Base-by-base conservation (phyloP, 1,140 invertebrate genomes). In the Orius insidiosus region DNA sequence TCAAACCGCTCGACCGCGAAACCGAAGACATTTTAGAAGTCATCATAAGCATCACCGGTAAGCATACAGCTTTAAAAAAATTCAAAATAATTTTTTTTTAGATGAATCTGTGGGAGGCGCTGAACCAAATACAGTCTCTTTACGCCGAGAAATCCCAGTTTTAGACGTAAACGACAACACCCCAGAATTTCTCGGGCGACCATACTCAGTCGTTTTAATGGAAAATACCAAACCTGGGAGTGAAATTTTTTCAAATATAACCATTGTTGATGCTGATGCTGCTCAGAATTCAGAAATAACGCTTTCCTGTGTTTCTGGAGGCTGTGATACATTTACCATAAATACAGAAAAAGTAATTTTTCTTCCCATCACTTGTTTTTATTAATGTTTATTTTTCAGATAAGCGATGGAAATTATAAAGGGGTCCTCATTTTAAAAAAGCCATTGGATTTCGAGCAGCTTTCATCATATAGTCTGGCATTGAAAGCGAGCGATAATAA, bases 1-100 rank as follows among this genome's bases (percentile, higher is more conserved):
- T 77, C 0, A 72, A 71, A 56, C 59, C 71, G n/a, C 57, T 88
- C n/a, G 83, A 88, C 57, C 62, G 82, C 41, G 84, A 88, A 56
- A 64, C 63, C 2, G 72, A 79, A 54, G 69, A 74, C 36, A 61
- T 72, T 2, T 63, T 85, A 11, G 82, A 86, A 66, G 80, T 84
- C 16, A 83, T 86, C 54, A 82, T 86, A 42, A 86, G 80, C 58
- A 78, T 85, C 48, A 85, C 82, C n/a, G n/a, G n/a, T n/a, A n/a
- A n/a, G n/a, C n/a, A n/a, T n/a, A n/a, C n/a, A n/a, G n/a, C n/a
- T n/a, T n/a, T n/a, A n/a, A n/a, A n/a, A n/a, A n/a, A n/a, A n/a
- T n/a, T n/a, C n/a, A n/a, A n/a, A n/a, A n/a, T n/a, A n/a, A n/a
- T n/a, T n/a, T n/a, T n/a, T n/a, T n/a, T n/a, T n/a, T n/a, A 79